Evolutionary conservation across 2,797 vertebrate species (phyloP), one percentile per base, ranked within the genome.

Genomic region (Urosaurus nigricauda): DNA sequence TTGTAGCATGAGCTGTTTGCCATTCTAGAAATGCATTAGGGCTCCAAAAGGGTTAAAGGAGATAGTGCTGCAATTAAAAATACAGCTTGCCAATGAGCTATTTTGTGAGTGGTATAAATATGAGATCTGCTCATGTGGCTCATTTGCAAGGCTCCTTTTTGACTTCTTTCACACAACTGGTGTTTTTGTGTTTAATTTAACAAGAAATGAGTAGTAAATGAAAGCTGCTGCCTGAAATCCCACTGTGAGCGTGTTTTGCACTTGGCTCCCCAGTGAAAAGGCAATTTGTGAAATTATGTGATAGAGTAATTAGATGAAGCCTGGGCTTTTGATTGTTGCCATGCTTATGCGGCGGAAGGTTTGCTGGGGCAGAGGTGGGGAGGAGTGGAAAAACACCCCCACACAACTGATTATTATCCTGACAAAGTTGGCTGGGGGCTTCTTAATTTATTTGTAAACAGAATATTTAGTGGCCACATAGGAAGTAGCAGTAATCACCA

Each of bases 251-350:
- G 92, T 97, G 97, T 98, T 98, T 98, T 98, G 98, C 98, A 98
- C 98, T 98, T 97, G 97, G 97, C 97, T 98, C 98, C 98, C 98
- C 97, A 97, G 98, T 98, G 98, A 98, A 98, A 98, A 98, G 98
- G 98, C 98, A 98, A 99, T 99, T 99, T 99, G 98, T 98, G 97
- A 98, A 99, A 99, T 99, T 98, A 99, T 98, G 98, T 98, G 98
- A 98, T 98, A 97, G 98, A 98, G 98, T 99, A 99, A 99, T 99
- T 99, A 99, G 98, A 98, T 98, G 98, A 98, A 99, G 98, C 98
- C 97, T 95, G 96, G 96, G 95, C 97, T 98, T 97, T 97, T 98
- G 98, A 98, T 98, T 98, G 97, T 97, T 98, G 97, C 98, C 96
- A 96, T 96, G 97, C 97, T 96, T 97, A 97, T 97, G 95, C 93